Evolutionary conservation across 2,797 vertebrate species (phyloP).

Genomic region (Spondyliosoma cantharus): DNA sequence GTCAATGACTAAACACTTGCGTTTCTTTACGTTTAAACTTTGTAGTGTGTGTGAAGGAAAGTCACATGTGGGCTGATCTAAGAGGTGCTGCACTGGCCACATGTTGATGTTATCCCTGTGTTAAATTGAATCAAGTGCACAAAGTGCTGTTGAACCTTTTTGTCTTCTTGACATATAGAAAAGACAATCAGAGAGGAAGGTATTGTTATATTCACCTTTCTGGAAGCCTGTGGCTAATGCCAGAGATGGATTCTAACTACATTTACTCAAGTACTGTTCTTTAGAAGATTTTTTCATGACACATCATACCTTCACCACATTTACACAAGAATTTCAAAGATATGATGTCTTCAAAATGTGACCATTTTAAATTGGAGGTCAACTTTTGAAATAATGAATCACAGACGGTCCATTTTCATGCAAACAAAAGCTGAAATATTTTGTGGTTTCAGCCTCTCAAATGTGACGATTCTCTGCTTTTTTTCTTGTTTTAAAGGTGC

Average conservation of each 20-base stretch:
- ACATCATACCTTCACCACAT: neutral
- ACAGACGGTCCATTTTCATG: neutral
- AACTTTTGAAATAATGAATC: neutral
- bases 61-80: neutral
- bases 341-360: neutral
- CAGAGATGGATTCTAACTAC: neutral
- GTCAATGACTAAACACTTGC: neutral
- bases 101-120: neutral
- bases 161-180: slow-evolving; percentile 11
- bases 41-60: neutral
- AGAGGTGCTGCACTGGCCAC: slow-evolving; percentile 1
- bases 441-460: neutral
- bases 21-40: neutral
- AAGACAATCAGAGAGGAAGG: slow-evolving; percentile 39
- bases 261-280: neutral
- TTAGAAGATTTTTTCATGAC: neutral
- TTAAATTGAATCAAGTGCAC: slow-evolving; percentile 9
- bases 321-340: neutral
- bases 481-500: neutral
- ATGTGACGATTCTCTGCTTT: neutral
- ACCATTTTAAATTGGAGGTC: neutral
- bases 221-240: slow-evolving; percentile 1
- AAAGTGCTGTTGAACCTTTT: slow-evolving; percentile 10
- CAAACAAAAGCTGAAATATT: neutral
- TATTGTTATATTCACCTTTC: slow-evolving; percentile 15